Percentiles rank a stretch among this genome's conserved stretches.
These are phyloP conservation scores for Crocidura indochinensis DNA, from an alignment of 2,797 vertebrate species.

Conservation along the genomic window DNA sequence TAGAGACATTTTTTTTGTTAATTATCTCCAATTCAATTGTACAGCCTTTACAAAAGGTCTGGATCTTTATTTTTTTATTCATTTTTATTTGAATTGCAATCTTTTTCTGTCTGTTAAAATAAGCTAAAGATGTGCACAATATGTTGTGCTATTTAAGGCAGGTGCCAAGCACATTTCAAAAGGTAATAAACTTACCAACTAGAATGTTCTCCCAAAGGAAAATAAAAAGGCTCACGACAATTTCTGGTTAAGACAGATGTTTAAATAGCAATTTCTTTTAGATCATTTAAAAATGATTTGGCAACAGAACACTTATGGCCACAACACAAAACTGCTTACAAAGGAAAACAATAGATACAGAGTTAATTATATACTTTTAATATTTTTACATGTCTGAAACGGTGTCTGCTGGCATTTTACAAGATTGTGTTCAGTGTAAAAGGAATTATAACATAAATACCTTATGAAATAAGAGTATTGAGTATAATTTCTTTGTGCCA, in stretches of 20 bases:
- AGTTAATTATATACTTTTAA: conserved; percentile 73
- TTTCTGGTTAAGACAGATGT: conserved; percentile 80
- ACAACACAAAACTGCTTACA: conserved; percentile 63
- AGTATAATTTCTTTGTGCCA: conserved; percentile 69
- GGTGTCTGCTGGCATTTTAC: conserved; percentile 55
- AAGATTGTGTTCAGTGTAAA: conserved; percentile 69
- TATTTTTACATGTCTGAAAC: conserved; percentile 76
- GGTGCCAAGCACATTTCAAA: conserved; percentile 80
- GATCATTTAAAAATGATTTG: conserved; percentile 80
- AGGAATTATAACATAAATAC: conserved; percentile 70
- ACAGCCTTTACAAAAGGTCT: conserved; percentile 50
- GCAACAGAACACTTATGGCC: conserved; percentile 55
- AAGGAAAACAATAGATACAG: conserved; percentile 77
- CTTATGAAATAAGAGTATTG: conserved; percentile 61
- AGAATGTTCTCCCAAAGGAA: conserved; percentile 71
- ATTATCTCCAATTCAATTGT: conserved; percentile 67
- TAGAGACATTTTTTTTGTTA: conserved; percentile 83
- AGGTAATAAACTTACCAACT: conserved; percentile 82
- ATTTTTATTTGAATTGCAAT: conserved; percentile 71
- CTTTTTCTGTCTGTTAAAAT: conserved; percentile 76
- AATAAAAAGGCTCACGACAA: conserved; percentile 53
- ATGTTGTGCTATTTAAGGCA: conserved; percentile 79
- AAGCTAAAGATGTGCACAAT: conserved; percentile 78
- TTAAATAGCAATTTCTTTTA: conserved; percentile 79
- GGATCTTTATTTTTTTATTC: conserved; percentile 53